phyloP scores from a whole-genome alignment of 1,140 invertebrate species.

The Caerostris extrusa region DNA sequence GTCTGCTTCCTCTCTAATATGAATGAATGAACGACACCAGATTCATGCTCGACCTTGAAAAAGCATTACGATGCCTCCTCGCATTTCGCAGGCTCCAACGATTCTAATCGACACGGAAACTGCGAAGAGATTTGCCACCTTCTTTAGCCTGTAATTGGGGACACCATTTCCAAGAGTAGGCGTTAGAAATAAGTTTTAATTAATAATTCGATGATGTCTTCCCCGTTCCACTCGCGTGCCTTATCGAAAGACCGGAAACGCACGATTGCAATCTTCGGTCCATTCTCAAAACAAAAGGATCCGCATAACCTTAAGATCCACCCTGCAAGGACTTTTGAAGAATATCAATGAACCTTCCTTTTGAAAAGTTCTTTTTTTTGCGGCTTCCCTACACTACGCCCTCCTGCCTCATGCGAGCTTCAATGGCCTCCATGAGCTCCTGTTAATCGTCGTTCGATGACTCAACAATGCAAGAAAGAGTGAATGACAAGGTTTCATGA shows the following conservation, averaged over 20 bases:
- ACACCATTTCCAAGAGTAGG: not conserved
- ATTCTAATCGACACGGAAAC: not conserved
- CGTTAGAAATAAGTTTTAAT: not conserved
- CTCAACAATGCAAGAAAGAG: not conserved
- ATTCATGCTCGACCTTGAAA: conserved; percentile 34
- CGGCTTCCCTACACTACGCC: not conserved
- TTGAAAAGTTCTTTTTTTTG: conserved; percentile 49
- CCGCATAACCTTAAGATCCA: conserved; percentile 51
- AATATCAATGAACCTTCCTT: conserved; percentile 64
- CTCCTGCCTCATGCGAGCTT: conserved; percentile 1
- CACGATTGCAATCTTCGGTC: conserved; percentile 44
- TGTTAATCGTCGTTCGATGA: not conserved
- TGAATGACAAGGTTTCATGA: conserved; percentile 1
- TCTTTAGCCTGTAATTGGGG: not conserved
- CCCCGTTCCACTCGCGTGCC: conserved; percentile 22
- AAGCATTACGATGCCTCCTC: not conserved
- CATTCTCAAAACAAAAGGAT: conserved; percentile 54
- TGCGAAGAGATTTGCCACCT: not conserved
- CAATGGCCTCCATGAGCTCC: conserved; percentile 38
- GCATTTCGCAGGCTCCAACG: not conserved
- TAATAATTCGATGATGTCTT: conserved; percentile 43
- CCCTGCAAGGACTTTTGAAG: conserved; percentile 42
- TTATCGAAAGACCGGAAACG: conserved; percentile 67
- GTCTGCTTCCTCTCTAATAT: conserved; percentile 50
- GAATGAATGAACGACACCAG: conserved; percentile 2